Conservation (phyloP, 2,888 invertebrate species). For the Idaea dimidiata region DNA sequence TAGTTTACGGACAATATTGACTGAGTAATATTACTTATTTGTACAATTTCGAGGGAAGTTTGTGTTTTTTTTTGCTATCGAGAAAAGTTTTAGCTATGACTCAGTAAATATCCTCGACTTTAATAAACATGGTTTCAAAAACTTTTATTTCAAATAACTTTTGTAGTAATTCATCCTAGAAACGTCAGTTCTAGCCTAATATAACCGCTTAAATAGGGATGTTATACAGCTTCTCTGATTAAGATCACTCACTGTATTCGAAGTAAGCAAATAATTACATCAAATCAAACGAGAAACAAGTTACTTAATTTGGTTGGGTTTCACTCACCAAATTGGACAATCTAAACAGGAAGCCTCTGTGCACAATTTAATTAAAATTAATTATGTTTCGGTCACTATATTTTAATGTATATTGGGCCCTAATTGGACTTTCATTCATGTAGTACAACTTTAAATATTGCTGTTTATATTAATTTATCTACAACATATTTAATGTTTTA, state of each 20-base stretch:
- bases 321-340: slow-evolving; percentile 21
- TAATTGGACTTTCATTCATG: not conserved
- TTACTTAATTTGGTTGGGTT: not conserved
- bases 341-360: slow-evolving; percentile 6
- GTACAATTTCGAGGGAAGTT: no score
- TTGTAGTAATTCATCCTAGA: no score
- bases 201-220: not conserved
- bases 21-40: no score
- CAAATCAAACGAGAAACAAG: not conserved
- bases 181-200: no score
- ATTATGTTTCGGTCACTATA: not conserved
- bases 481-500: no score
- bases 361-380: not conserved
- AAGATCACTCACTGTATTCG: not conserved
- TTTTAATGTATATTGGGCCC: not conserved
- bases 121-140: no score
- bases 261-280: not conserved
- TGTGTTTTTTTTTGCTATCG: no score
- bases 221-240: not conserved
- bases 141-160: no score
- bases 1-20: no score
- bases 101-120: no score
- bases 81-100: no score
- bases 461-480: no score
- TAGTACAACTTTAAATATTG: not conserved